Evolutionary conservation across 1,140 invertebrate genomes (phyloP).

Genomic region (Bilobella aurantiaca): DNA sequence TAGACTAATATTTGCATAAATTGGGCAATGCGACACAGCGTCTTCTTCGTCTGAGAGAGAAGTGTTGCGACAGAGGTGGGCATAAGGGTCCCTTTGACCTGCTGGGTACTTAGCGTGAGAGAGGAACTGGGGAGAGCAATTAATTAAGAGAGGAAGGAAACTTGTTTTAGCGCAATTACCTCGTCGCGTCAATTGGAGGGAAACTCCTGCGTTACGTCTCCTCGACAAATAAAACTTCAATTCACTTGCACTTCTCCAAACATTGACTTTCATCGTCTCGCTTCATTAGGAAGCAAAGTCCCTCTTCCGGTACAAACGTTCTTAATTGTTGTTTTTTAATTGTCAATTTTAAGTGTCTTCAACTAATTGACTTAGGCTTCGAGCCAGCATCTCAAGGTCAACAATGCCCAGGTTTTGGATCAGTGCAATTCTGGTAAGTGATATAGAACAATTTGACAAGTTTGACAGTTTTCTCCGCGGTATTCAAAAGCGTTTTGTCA

Average conservation of each 20-base stretch:
- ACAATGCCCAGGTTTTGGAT: background rate
- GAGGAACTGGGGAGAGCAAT: background rate
- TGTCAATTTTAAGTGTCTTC: background rate
- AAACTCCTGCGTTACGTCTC: too few species aligned
- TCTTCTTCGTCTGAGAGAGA: too few species aligned
- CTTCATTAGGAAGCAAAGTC: background rate
- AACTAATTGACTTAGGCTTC: background rate
- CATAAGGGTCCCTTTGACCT: too few species aligned
- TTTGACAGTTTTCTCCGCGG: too few species aligned
- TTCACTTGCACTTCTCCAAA: background rate
- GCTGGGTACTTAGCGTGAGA: too few species aligned
- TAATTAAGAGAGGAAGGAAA: background rate
- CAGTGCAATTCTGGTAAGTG: background rate
- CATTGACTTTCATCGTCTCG: background rate
- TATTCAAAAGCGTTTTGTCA: too few species aligned
- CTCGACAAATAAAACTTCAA: background rate
- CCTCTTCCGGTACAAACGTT: background rate
- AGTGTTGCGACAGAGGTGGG: too few species aligned
- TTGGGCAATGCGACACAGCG: too few species aligned
- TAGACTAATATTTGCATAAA: too few species aligned
- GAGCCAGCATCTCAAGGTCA: background rate
- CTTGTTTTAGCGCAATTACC: background rate
- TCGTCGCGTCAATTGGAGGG: background rate
- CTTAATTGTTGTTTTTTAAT: background rate
- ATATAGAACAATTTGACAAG: too few species aligned